Conservation (phyloP, 1,140 invertebrate species). For the Leucophenga varia region DNA sequence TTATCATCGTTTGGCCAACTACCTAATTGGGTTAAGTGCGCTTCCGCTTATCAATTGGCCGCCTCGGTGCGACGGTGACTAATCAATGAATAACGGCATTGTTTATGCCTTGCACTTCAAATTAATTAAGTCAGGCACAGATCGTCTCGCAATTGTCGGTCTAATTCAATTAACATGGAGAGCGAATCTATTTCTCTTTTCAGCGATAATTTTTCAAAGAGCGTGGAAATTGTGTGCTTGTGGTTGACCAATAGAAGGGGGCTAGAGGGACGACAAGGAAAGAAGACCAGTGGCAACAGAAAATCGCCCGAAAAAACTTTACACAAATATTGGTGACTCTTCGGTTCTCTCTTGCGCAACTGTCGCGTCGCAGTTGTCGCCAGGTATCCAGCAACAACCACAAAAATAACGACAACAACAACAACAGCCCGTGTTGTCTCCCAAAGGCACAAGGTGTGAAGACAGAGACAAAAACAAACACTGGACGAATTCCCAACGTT, state of each 20-base stretch:
- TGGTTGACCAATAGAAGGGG: not conserved
- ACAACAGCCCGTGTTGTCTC: constrained; percentile 5
- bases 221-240: not conserved
- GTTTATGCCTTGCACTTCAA: constrained; percentile 24
- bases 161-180: constrained; percentile 33
- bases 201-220: constrained; percentile 6
- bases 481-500: constrained; percentile 10
- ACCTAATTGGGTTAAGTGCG: constrained; percentile 46
- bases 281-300: no score
- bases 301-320: constrained; percentile 24
- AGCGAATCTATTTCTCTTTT: constrained; percentile 24
- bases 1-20: constrained; percentile 39
- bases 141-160: constrained; percentile 14
- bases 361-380: constrained; percentile 9
- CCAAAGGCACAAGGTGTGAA: constrained; percentile 29
- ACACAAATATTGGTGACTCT: constrained; percentile 34
- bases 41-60: constrained; percentile 33
- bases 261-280: not conserved
- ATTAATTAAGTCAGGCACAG: constrained; percentile 20
- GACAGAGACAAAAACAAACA: constrained; percentile 32
- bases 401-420: constrained; percentile 8
- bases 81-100: constrained; percentile 30
- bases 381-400: constrained; percentile 19
- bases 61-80: constrained; percentile 19
- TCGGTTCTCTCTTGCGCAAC: constrained; percentile 1